These are phyloP conservation scores for Gallirallus australis DNA, from an alignment of 2,797 vertebrate genomes.

Conservation along the genomic window DNA sequence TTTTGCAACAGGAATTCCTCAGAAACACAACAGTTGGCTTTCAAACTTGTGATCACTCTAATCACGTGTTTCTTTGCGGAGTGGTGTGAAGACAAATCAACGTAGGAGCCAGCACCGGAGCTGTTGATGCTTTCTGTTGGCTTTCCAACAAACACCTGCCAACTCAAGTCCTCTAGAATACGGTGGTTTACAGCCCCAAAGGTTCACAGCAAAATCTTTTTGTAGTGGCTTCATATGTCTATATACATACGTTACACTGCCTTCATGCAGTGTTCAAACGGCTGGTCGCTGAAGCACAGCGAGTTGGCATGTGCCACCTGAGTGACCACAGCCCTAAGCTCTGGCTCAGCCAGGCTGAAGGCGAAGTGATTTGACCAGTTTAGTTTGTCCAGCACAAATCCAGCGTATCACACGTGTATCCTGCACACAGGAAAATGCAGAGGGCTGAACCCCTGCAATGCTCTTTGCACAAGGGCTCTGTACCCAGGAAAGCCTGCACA, in stretches of 20 bases:
- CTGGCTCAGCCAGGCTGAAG: neutral
- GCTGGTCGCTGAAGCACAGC: accelerated
- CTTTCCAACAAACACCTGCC: neutral
- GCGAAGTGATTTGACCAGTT: neutral
- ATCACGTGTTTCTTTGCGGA: neutral
- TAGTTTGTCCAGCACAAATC: neutral
- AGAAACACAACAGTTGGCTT: neutral
- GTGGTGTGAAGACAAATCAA: neutral
- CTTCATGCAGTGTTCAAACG: neutral
- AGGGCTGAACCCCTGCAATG: neutral
- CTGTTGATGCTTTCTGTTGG: neutral
- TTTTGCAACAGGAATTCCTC: neutral
- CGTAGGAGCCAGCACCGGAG: neutral
- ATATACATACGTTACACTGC: neutral
- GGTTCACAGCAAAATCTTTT: neutral
- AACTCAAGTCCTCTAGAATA: neutral
- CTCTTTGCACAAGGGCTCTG: neutral
- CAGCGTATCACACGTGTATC: accelerated
- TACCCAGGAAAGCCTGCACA: neutral
- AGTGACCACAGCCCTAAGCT: neutral
- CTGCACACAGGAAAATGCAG: neutral
- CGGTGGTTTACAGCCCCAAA: neutral
- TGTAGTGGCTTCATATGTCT: neutral
- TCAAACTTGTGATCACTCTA: neutral
- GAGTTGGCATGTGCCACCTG: neutral